Evolutionary conservation across 2,888 invertebrate species (phyloP), one percentile per base, ranked within the genome.

Genomic region (Eucriotettix oculatus): DNA sequence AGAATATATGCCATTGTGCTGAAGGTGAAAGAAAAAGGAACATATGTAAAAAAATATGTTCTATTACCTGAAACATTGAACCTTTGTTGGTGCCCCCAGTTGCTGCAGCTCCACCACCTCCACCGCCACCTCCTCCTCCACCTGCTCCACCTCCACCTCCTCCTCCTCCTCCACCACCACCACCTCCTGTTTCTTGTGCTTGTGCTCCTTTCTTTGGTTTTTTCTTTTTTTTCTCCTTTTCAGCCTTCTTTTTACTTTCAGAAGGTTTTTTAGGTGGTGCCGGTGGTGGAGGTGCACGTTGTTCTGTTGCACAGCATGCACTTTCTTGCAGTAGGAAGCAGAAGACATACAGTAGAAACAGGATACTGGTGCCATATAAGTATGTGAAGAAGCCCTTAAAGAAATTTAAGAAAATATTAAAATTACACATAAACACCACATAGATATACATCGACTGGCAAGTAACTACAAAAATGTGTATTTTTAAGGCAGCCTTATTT

Each of bases 251-350:
- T 57, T 64, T 61, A 9, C 58, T 54, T 41, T 58, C 54, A 16
- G 56, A 57, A 60, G 81, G 78, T 41, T 79, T 79, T 66, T 78
- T 78, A 61, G 76, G 73, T 3, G 80, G 81, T 71, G 79, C 79
- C 42, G 80, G 80, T 68, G 83, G 81, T 60, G 85, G 84, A 58
- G 84, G 82, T 7, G 73, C 69, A 66, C 82, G 82, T 65, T 78
- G 74, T 62, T 77, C 77, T 60, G 81, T 85, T 67, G 84, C 84
- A 76, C 90, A 90, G 76, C 90, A 90, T 65, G 87, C 82, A 74
- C 89, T 90, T 73, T 92, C 91, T 81, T 91, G 92, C 67, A 93
- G 83, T 69, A 94, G 81, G 81, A 93, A 93, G 79, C 92, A 91
- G 81, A 93, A 93, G 67, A 93, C 92, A 79, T 93, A 94, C 68